These are phyloP conservation scores for Aphaenogaster ashmeadi DNA, from an alignment of 1,140 invertebrate genomes.

Conservation along the genomic window DNA sequence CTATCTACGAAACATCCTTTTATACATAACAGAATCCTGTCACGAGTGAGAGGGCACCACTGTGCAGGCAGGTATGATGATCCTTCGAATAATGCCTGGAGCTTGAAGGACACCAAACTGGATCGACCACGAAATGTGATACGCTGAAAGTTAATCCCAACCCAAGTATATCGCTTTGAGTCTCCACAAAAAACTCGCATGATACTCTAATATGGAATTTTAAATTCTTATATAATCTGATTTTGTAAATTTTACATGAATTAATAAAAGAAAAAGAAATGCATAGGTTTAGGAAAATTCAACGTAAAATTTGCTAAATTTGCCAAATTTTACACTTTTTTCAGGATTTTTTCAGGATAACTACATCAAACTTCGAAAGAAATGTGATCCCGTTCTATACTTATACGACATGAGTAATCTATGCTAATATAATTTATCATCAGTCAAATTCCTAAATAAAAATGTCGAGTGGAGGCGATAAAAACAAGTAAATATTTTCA, in stretches of 20 bases:
- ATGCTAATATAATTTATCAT: neutral
- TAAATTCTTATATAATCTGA: neutral
- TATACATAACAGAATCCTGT: constrained; percentile 1
- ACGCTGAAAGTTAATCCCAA: constrained; percentile 38
- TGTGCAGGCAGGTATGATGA: constrained; percentile 31
- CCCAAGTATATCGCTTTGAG: neutral
- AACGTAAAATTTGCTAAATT: neutral
- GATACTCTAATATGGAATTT: neutral
- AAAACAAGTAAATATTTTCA: constrained; percentile 9
- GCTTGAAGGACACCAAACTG: constrained; percentile 43
- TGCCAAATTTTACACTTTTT: neutral
- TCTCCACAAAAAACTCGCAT: neutral
- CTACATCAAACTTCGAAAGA: neutral
- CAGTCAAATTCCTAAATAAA: neutral
- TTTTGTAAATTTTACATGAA: neutral
- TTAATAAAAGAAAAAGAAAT: neutral
- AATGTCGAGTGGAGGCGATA: neutral
- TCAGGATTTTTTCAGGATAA: neutral
- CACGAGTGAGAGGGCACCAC: constrained; percentile 69
- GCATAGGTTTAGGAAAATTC: neutral
- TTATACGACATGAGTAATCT: neutral
- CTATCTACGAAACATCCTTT: constrained; percentile 1
- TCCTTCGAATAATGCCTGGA: constrained; percentile 29
- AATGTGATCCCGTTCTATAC: neutral
- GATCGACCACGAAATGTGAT: constrained; percentile 30